Evolutionary conservation across 2,797 vertebrate genomes (phyloP), one percentile per base, ranked within the genome.

Genomic region (Mallotus villosus): DNA sequence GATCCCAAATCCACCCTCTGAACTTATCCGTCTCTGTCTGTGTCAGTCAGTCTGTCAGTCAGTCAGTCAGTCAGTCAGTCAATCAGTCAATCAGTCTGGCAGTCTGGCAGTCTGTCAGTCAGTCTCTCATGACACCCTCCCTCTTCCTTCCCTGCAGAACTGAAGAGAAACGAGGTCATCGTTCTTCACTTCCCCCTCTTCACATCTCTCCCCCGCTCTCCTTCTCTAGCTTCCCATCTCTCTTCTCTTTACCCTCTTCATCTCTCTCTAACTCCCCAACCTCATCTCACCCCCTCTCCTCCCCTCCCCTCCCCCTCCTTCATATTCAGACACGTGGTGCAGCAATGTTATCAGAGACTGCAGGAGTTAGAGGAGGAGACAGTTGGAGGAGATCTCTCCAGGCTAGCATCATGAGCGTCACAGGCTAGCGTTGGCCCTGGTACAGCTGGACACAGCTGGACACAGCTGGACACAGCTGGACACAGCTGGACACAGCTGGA

Each of bases 141-240:
- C 71, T 59, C 59, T 61, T 53, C 55, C n/a, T 72, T 22, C 22
- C 53, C 73, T 68, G 46, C 27, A 37, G 27, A 24, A 53, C 32
- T 12, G 17, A 22, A 41, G 21, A 58, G 61, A 17, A 62, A 65
- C 34, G 1, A 65, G 64, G 55, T 67, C 58, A 62, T 8, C 53
- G 8, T 19, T 27, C 19, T 55, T n/a, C 19, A n/a, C 51, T 6
- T 34, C 25, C 14, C 25, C 29, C 8, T 57, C 14, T 29, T 51
- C n/a, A 14, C 24, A 22, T 55, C 68, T 14, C 9, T 46, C 41
- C 9, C 34, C 34, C 59, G 34, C 16, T 25, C 21, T 61, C 49
- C 16, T 25, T 60, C 29, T 65, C 73, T 60, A n/a, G 61, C 21
- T 62, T 11, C 5, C 29, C 32, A 19, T 24, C 14, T 53, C 2